Evolutionary conservation across 2,888 invertebrate genomes (phyloP), one percentile per base, ranked within the genome.

Genomic region (Rutpela maculata): DNA sequence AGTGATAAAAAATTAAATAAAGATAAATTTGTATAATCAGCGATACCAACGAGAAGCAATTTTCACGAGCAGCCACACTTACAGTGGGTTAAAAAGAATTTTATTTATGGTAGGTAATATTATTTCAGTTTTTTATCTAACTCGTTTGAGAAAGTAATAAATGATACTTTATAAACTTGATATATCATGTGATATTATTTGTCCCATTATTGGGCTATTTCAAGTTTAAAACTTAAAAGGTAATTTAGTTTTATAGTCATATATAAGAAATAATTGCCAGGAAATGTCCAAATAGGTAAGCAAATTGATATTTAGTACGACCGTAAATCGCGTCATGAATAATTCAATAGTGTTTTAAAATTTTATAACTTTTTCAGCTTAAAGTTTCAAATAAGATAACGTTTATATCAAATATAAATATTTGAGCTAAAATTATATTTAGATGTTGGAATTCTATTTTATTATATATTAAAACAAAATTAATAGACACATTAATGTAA

Each of bases 171-270:
- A 15, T 1, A 50, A 3, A n/a, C n/a, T n/a, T 50, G n/a, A 50
- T 50, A 50, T 50, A n/a, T 50, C 7, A 35, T 35, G 22, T 26
- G 31, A 35, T 35, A 35, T 35, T 3, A 35, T 35, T 35, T 35
- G 31, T 35, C 0, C 31, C 31, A 35, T 35, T 50, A 50, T 50
- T n/a, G 15, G 15, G 1, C n/a, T n/a, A 50, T 50, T n/a, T 50
- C 7, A 15, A 50, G 6, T n/a, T 50, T 50, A 6, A n/a, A 50
- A n/a, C n/a, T n/a, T 50, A n/a, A 50, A n/a, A n/a, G 50, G n/a
- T n/a, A 50, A 50, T 50, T 50, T 50, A 50, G n/a, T n/a, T 50
- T 50, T 50, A 50, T 50, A 50, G 50, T 50, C 50, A 50, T 50
- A 50, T n/a, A 50, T 50, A 15, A n/a, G 50, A n/a, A 15, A 50